Evolutionary conservation across 2,797 vertebrate species (phyloP), one percentile per base, ranked within the genome.

Genomic region (Macrochelys suwanniensis): DNA sequence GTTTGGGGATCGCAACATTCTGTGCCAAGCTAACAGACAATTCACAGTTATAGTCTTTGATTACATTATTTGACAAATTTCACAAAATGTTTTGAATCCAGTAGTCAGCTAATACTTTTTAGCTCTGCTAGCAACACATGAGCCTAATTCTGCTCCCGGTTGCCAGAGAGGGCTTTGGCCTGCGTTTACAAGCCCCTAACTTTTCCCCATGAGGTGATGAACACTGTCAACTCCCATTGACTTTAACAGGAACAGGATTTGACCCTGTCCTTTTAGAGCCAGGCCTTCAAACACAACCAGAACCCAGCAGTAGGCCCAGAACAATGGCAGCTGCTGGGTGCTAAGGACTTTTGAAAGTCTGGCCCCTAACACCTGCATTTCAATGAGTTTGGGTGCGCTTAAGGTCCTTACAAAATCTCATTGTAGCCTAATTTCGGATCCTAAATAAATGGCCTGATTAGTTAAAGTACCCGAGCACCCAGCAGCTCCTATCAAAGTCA

Each of bases 51-150:
- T 37, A 42, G 17, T 71, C 19, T 81, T 83, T 84, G 23, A 74
- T 84, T 56, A 76, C 86, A 84, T 84, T 74, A 86, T 65, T 84
- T 84, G 47, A 79, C 56, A 78, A 68, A 61, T 79, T 92, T 95
- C 76, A 65, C 11, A 15, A 21, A 47, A 77, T 37, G 6, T 78
- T 92, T 89, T 74, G 17, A 84, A 81, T 74, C 81, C 86, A 88
- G 80, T 76, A 68, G n/a, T 83, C 12, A 68, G 8, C 4, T 17
- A 80, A 80, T 21, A 33, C 11, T 23, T n/a, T 8, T 2, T 82
- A 80, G 19, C 28, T 6, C 15, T 28, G 21, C 42, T 54, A 16
- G 21, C 71, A 6, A 5, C 15, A 12, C 2, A 77, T 68, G 78
- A 82, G 10, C 31, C 6, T 28, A 49, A 3, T 45, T 42, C 12